phyloP scores from a whole-genome alignment of 2,888 invertebrate species.

The Drosophila yooni region DNA sequence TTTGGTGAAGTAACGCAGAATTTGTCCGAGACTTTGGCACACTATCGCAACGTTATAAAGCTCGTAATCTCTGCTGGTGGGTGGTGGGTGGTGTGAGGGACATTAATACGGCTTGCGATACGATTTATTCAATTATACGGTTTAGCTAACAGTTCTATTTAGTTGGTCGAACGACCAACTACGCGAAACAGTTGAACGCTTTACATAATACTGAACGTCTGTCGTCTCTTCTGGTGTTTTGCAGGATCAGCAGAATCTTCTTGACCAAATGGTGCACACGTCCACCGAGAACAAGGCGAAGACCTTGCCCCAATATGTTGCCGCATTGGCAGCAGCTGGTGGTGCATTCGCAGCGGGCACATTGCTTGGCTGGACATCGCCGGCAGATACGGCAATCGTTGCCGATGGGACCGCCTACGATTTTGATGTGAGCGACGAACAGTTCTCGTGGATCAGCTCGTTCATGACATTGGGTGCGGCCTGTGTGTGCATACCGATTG shows the following conservation, averaged over 20 bases:
- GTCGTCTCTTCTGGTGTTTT: conserved; percentile 22
- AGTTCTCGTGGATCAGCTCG: conserved; percentile 90
- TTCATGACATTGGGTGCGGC: conserved; percentile 91
- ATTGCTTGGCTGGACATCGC: conserved; percentile 92
- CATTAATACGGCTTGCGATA: conserved; percentile 41
- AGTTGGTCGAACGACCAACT: conserved; percentile 31
- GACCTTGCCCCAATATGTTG: conserved; percentile 83
- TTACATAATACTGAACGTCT: conserved; percentile 1
- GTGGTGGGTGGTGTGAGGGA: conserved; percentile 1
- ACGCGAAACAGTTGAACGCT: conserved; percentile 2
- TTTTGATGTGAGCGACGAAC: conserved; percentile 86
- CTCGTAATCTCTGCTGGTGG: conserved; percentile 47
- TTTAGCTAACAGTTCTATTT: conserved; percentile 42
- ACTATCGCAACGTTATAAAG: conserved; percentile 57
- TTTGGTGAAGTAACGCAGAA: conserved; percentile 1
- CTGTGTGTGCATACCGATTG: conserved; percentile 90
- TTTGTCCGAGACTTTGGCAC: conserved; percentile 16
- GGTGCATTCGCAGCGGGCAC: conserved; percentile 92
- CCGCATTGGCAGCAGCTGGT: conserved; percentile 88
- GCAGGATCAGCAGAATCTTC: conserved; percentile 83
- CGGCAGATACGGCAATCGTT: conserved; percentile 85
- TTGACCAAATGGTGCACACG: conserved; percentile 81
- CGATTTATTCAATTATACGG: conserved; percentile 48
- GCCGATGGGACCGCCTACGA: conserved; percentile 84
- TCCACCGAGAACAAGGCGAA: conserved; percentile 67